phyloP scores from a whole-genome alignment of 2,113 vertebrate species.

The Tragelaphus strepsiceros region DNA sequence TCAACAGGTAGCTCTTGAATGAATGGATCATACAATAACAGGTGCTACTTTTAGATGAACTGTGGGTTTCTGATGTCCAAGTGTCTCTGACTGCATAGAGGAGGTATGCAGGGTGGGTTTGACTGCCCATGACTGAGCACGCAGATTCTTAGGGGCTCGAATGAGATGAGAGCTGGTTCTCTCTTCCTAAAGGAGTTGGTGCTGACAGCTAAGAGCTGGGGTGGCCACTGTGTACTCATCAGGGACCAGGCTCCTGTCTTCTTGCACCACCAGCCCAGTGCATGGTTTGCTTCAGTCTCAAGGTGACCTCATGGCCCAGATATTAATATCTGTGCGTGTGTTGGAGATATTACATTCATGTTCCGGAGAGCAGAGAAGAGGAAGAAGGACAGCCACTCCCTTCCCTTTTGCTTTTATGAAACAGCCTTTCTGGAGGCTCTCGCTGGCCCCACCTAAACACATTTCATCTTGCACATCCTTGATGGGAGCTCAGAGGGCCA shows the following conservation, averaged over 20 bases:
- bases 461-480: not conserved
- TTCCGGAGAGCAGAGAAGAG: conserved; percentile 28
- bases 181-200: not conserved
- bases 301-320: not conserved
- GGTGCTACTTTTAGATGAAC: not conserved
- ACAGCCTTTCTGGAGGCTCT: not conserved
- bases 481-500: not conserved
- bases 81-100: no score
- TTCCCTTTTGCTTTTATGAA: not conserved
- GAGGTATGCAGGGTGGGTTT: accelerated
- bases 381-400: not conserved
- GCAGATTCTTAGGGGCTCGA: accelerated
- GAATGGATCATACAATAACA: not conserved
- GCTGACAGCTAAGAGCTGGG: not conserved
- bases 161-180: not conserved
- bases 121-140: not conserved
- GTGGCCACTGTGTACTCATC: accelerated
- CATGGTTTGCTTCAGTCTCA: not conserved
- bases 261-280: accelerated
- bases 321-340: not conserved
- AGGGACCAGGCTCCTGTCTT: no score
- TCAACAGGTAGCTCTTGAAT: not conserved
- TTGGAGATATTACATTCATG: not conserved
- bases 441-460: accelerated
- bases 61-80: accelerated